These are phyloP conservation scores for Mus spretus DNA, from an alignment of 2,797 vertebrate species.

Conservation along the genomic window DNA sequence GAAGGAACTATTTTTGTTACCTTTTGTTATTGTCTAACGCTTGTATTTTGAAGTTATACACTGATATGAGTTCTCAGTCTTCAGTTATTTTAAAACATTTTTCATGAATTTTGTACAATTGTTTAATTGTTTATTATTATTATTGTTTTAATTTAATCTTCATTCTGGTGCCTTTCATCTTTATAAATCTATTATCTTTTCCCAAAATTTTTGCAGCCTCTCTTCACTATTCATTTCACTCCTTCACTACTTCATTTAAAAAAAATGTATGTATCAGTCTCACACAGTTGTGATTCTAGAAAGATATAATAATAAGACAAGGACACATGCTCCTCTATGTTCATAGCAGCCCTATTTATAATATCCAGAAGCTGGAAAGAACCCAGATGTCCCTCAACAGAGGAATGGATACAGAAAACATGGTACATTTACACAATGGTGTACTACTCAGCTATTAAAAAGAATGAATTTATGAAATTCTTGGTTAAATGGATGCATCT, in stretches of 20 bases:
- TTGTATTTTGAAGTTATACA: not conserved
- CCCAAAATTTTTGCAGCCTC: not conserved
- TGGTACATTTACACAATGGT: too few species aligned
- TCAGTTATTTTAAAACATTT: conserved; percentile 19
- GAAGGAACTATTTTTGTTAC: not conserved
- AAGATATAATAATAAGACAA: not conserved
- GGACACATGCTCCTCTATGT: too few species aligned
- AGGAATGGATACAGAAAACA: too few species aligned
- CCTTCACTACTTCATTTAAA: too few species aligned
- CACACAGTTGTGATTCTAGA: not conserved
- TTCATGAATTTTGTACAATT: not conserved
- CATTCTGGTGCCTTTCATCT: not conserved
- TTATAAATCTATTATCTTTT: not conserved
- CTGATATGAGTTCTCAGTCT: not conserved
- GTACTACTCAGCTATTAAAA: too few species aligned
- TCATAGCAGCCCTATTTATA: too few species aligned
- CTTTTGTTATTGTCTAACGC: not conserved
- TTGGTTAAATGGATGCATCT: too few species aligned
- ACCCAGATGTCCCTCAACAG: too few species aligned
- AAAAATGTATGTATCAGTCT: not conserved
- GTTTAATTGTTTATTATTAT: not conserved
- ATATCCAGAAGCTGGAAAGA: too few species aligned
- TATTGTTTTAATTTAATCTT: not conserved
- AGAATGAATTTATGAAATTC: too few species aligned
- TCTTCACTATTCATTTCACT: too few species aligned